Evolutionary conservation across 2,797 vertebrate genomes (phyloP), one percentile per base, ranked within the genome.

Genomic region (Lagodon rhomboides): DNA sequence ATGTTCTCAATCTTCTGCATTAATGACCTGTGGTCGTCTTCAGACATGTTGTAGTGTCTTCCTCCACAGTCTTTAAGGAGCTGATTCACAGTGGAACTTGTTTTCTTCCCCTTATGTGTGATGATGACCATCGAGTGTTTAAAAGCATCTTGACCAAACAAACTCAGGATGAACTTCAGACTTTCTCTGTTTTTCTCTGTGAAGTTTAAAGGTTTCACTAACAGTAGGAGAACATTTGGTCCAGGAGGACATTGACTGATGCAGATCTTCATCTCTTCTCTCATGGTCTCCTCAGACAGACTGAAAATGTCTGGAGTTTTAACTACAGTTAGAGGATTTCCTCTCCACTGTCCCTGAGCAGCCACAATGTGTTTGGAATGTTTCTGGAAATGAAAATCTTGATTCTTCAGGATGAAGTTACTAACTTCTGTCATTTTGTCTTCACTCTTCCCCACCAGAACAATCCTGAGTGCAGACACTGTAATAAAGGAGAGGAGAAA

Each of bases 221-320:
- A 54, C 54, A 88, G 72, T 65, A 88, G 73, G 3, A 86, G 50
- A 15, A 84, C 79, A 55, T 83, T 83, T 65, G 86, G 86, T 64
- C 86, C 83, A 18, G 86, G 83, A 4, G 0, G 1, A 55, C 69
- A 79, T 0, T 53, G 9, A 1, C 0, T 9, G 4, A 47, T 8
- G 25, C 75, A 22, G 74, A 0, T 63, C 16, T 8, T 73, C 51
- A 88, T 4, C 58, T 82, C 49, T 27, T 10, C 0, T 54, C 5
- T 73, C 0, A 72, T 0, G 0, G 4, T 1, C 0, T 73, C 53
- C 27, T 1, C 54, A 18, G 53, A 3, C 55, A 79, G 34, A 58
- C 20, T 76, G 60, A 54, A 73, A 2, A 84, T 13, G 12, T 79
- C 3, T 66, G 71, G 71, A 7, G 75, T 63, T 66, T 75, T 81